These are phyloP conservation scores for Tetragonula carbonaria DNA, from an alignment of 2,888 invertebrate species.

Conservation along the genomic window DNA sequence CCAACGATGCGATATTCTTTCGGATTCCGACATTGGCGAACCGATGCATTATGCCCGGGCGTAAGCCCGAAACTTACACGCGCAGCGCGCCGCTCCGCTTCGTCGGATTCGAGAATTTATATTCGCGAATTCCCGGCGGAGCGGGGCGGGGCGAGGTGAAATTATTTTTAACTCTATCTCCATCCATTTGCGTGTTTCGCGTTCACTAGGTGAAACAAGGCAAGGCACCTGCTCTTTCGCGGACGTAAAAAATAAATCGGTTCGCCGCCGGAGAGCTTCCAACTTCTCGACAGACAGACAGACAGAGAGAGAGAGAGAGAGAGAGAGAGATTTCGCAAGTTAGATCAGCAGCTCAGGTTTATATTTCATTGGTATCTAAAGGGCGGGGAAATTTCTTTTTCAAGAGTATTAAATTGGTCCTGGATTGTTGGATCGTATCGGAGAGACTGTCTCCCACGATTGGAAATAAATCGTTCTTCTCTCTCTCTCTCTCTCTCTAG, in stretches of 20 bases:
- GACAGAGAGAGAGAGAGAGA: no score
- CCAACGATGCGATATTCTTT: constrained; percentile 15
- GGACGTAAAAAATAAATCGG: constrained; percentile 25
- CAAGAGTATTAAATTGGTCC: not conserved
- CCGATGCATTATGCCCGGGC: constrained; percentile 22
- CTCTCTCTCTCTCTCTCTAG: no score
- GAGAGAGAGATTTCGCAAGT: not conserved
- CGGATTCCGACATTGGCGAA: constrained; percentile 11
- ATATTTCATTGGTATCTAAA: not conserved
- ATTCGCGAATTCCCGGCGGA: constrained; percentile 10
- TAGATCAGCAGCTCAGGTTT: not conserved
- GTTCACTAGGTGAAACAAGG: not conserved
- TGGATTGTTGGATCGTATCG: not conserved
- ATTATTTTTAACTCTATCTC: constrained; percentile 40
- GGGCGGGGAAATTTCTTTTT: not conserved
- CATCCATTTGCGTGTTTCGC: constrained; percentile 24
- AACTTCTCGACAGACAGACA: not conserved
- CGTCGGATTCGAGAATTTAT: constrained; percentile 16
- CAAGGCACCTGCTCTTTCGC: not conserved
- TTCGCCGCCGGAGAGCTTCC: constrained; percentile 11
- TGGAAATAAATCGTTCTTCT: not conserved
- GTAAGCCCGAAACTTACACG: not conserved
- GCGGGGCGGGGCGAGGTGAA: not conserved
- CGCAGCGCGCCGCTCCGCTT: not conserved
- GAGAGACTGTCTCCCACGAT: not conserved